Percentiles rank a stretch among this genome's conserved stretches.
phyloP scores from a whole-genome alignment of 1,140 invertebrate genomes.

The Tetramorium parvispinum region DNA sequence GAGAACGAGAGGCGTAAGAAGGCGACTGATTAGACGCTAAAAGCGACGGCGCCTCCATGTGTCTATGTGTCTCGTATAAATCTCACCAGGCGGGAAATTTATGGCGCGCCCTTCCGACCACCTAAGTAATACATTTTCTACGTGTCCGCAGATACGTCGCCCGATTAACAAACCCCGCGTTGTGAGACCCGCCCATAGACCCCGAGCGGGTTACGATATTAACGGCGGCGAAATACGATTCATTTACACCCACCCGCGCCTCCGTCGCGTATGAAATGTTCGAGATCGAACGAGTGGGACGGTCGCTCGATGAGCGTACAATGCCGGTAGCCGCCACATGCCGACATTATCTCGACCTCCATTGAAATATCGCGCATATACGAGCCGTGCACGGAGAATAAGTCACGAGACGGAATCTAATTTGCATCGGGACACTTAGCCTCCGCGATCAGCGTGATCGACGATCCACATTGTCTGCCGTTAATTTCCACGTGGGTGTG shows the following conservation, averaged over 20 bases:
- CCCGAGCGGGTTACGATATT: slow-evolving; percentile 67
- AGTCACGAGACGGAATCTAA: slow-evolving; percentile 59
- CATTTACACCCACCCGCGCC: slow-evolving; percentile 72
- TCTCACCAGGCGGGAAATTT: slow-evolving; percentile 66
- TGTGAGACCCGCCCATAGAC: slow-evolving; percentile 61
- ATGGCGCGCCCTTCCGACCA: slow-evolving; percentile 68
- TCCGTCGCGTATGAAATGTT: slow-evolving; percentile 68
- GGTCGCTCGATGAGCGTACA: slow-evolving; percentile 70
- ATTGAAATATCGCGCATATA: slow-evolving; percentile 74
- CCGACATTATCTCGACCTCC: slow-evolving; percentile 72
- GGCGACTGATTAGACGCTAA: slow-evolving; percentile 62
- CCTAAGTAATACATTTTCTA: slow-evolving; percentile 74
- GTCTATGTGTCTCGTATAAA: slow-evolving; percentile 64
- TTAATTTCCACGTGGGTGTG: slow-evolving; percentile 33
- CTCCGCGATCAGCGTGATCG: slow-evolving; percentile 5
- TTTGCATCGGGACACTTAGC: slow-evolving; percentile 36
- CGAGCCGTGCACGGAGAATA: slow-evolving; percentile 57
- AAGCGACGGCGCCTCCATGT: slow-evolving; percentile 49
- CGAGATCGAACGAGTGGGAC: slow-evolving; percentile 74
- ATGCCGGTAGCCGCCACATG: slow-evolving; percentile 68
- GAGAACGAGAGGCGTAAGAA: slow-evolving; percentile 43
- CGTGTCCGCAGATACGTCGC: slow-evolving; percentile 64
- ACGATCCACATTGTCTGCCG: slow-evolving; percentile 38
- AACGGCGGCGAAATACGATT: slow-evolving; percentile 73
- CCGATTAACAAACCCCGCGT: slow-evolving; percentile 70